Evolutionary conservation across 92 coral and sea anemone species (phyloP), one percentile per base, ranked within the genome.

Genomic region (Zoanthus sansibaricus): DNA sequence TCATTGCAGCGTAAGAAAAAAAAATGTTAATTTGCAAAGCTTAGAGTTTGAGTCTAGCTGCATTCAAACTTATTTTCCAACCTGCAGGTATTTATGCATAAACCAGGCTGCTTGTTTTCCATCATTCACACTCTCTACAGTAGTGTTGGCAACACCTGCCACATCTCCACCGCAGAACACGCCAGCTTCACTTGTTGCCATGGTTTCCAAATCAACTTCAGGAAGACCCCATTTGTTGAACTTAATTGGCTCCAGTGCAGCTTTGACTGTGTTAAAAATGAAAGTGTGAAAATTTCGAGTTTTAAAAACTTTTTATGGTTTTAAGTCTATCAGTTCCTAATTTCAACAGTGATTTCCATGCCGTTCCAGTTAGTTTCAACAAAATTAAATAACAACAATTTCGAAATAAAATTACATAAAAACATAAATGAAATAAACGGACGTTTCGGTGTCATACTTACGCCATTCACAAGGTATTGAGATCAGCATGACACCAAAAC

Each of bases 161-260:
- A 97, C 72, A 87, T 95, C 99, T 46, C 99, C 99, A 3, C 99
- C 99, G 87, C 98, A 97, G 75, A 91, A 97, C 89, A 97, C 98
- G 11, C 95, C 98, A 6, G 91, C 88, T 25, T 92, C 99, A 79
- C 98, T 97, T 13, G 93, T 72, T 64, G 91, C 91, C 98, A 97
- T 95, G 79, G 96, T 97, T 67, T 87, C 91, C 55, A 83, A 55
- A 74, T 93, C 87, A 64, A 97, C 98, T 83, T 97, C 99, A 61
- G 99, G 99, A 21, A 91, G 84, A 16, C 98, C 99, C 99, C 99
- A 97, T 61, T 91, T 92, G 90, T 92, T 97, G 88, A 97, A 91
- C 90, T 95, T 97, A 45, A 97, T 54, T 15, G 99, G 99, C 42
- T 88, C 82, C 96, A 97, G 61, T 25, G 99, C 99, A 62, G 93